phyloP scores from a whole-genome alignment of 2,888 invertebrate species.

The Oithona nana region DNA sequence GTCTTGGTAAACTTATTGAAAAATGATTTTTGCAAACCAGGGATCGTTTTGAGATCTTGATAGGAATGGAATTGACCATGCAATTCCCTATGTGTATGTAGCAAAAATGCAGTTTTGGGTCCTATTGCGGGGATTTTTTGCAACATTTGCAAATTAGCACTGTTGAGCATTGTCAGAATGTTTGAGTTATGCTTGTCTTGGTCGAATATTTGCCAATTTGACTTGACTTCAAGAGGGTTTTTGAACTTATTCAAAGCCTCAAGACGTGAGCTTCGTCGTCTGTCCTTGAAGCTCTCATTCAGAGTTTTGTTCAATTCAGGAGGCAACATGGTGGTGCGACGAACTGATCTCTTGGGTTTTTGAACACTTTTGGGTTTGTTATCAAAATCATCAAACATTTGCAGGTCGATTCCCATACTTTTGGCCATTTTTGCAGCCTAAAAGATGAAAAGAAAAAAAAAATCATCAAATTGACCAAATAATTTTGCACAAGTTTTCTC shows the following conservation, averaged over 20 bases:
- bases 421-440: neutral
- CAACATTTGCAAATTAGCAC: neutral
- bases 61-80: neutral
- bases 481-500: too few species aligned
- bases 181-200: conserved; percentile 5
- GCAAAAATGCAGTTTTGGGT: neutral
- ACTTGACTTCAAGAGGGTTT: neutral
- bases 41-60: neutral
- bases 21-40: neutral
- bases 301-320: neutral
- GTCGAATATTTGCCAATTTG: neutral
- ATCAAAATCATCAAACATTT: neutral
- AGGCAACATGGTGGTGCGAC: neutral
- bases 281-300: neutral
- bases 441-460: neutral
- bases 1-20: neutral
- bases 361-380: neutral
- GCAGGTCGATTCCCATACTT: conserved; percentile 3
- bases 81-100: neutral
- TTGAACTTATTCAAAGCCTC: neutral
- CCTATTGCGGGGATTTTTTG: conserved; percentile 4
- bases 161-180: conserved; percentile 1
- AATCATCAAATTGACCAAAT: too few species aligned
- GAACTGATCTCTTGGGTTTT: neutral
- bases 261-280: neutral